These are phyloP conservation scores for Serinus canaria DNA, from an alignment of 2,113 vertebrate genomes.

Conservation along the genomic window DNA sequence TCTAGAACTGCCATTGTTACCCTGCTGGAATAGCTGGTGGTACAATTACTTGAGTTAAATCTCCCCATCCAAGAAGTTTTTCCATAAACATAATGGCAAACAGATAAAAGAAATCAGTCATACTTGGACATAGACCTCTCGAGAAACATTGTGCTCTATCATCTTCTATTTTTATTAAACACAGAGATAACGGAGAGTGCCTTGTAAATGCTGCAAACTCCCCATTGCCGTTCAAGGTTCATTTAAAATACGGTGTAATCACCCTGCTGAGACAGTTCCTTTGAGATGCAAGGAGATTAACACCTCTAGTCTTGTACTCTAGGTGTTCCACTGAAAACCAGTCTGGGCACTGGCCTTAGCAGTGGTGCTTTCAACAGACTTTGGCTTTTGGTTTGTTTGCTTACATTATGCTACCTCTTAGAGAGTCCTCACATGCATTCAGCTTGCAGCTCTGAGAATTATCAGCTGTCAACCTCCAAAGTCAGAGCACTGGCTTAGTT, in stretches of 20 bases:
- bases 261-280: conserved; percentile 10
- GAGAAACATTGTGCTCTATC: background rate
- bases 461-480: background rate
- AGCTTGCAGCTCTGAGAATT: background rate
- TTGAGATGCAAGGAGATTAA: conserved; percentile 18
- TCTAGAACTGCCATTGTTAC: background rate
- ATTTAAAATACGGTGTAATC: conserved; percentile 42
- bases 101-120: background rate
- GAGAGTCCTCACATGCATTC: background rate
- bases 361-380: background rate
- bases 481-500: background rate
- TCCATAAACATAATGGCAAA: background rate
- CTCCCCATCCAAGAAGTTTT: background rate
- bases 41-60: background rate
- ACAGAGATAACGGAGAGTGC: background rate
- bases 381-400: background rate
- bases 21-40: background rate
- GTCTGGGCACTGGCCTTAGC: background rate
- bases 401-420: background rate
- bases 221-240: background rate
- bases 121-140: background rate
- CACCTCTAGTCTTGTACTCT: conserved; percentile 41
- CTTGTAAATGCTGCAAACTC: conserved; percentile 32
- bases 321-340: conserved; percentile 41
- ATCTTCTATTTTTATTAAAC: background rate